These are phyloP conservation scores for Polypedilum vanderplanki DNA, from an alignment of 1,140 invertebrate species.

Conservation along the genomic window DNA sequence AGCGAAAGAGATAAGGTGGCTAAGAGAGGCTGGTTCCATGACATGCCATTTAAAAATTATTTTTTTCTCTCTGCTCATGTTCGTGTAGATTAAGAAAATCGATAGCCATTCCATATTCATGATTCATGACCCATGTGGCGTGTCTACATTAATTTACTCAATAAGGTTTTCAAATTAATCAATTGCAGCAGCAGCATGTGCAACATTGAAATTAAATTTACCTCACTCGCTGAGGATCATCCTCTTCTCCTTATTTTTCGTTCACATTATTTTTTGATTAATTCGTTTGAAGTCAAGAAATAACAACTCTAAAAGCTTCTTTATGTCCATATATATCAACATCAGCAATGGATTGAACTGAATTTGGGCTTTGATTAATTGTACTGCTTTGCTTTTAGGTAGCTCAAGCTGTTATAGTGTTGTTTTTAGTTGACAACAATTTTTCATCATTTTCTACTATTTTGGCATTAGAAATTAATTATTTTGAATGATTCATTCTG, in stretches of 20 bases:
- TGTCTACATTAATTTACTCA: slow-evolving; percentile 28
- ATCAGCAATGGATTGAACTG: not conserved
- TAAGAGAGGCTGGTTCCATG: slow-evolving; percentile 20
- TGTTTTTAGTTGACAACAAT: too few species aligned
- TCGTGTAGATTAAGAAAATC: slow-evolving; percentile 16
- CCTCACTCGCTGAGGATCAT: not conserved
- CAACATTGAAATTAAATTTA: not conserved
- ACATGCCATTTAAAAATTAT: slow-evolving; percentile 19
- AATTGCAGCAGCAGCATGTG: slow-evolving; percentile 11
- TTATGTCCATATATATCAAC: slow-evolving; percentile 13
- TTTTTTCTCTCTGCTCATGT: not conserved
- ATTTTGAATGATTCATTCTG: too few species aligned
- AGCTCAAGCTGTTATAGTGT: too few species aligned
- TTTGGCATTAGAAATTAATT: too few species aligned
- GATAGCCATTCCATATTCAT: not conserved
- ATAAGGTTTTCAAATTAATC: slow-evolving; percentile 26
- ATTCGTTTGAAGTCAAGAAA: not conserved
- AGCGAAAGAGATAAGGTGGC: not conserved
- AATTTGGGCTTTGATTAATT: too few species aligned
- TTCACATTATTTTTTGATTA: not conserved
- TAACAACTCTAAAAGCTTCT: slow-evolving; percentile 18
- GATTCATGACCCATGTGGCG: not conserved
- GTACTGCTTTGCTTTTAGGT: too few species aligned
- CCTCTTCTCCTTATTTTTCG: not conserved
- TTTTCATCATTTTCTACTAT: too few species aligned